A percentile compares a stretch with the other conserved stretches of the same genome.
These are phyloP conservation scores for Salvator merianae DNA, from an alignment of 2,113 vertebrate species.

Conservation along the genomic window DNA sequence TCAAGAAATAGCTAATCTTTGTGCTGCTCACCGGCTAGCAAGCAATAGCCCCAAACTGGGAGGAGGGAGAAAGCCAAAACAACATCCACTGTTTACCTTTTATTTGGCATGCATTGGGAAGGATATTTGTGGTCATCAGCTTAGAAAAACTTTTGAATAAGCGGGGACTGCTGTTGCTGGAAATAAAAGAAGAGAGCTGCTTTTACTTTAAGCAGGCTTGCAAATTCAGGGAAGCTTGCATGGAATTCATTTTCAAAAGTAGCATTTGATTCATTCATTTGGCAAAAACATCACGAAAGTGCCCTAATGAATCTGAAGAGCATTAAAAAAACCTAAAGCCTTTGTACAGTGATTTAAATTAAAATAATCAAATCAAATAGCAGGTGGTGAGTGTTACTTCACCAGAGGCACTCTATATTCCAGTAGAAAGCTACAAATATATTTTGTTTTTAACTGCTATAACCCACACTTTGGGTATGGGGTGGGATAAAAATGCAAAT, in stretches of 20 bases:
- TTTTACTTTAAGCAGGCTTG: neutral
- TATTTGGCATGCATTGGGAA: constrained; percentile 77
- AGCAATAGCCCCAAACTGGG: too few species aligned
- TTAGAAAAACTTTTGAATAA: constrained; percentile 81
- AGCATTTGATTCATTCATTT: neutral
- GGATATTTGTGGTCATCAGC: constrained; percentile 82
- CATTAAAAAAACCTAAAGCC: neutral
- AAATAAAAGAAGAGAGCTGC: constrained; percentile 27
- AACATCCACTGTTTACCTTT: constrained; percentile 74
- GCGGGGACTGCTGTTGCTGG: constrained; percentile 72
- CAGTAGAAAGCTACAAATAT: too few species aligned
- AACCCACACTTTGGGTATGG: too few species aligned
- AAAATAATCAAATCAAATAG: neutral
- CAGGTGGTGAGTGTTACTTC: neutral
- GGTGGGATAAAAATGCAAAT: too few species aligned
- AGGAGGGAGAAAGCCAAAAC: too few species aligned
- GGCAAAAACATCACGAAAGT: neutral
- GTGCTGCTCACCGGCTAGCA: too few species aligned
- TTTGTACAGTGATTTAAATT: neutral
- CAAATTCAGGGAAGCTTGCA: neutral
- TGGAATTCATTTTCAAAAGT: too few species aligned
- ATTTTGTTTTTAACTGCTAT: too few species aligned
- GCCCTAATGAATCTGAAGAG: neutral
- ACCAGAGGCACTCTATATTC: neutral
- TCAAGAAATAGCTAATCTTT: too few species aligned